phyloP scores from a whole-genome alignment of 2,113 vertebrate genomes.

The Thomomys bottae region DNA sequence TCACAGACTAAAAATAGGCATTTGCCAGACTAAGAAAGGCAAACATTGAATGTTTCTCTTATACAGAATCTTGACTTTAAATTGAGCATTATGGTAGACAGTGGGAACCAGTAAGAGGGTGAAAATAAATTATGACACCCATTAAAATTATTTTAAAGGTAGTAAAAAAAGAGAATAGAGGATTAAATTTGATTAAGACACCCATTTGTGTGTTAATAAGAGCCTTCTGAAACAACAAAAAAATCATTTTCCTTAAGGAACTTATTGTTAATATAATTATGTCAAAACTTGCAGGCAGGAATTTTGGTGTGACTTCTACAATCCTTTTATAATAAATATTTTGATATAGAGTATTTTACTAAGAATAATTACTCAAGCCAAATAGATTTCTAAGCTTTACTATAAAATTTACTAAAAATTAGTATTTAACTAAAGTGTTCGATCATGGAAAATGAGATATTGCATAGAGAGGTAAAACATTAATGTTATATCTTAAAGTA shows the following conservation, averaged over 20 bases:
- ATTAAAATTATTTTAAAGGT: too few relatives aligned
- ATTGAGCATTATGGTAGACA: too few relatives aligned
- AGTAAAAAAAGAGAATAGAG: too few relatives aligned
- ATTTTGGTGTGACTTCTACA: not conserved
- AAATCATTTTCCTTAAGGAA: conserved; percentile 11
- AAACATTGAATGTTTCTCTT: too few relatives aligned
- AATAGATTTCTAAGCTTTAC: conserved; percentile 34
- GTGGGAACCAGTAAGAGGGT: too few relatives aligned
- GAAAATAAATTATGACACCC: too few relatives aligned
- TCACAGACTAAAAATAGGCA: conserved; percentile 5
- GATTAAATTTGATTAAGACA: too few relatives aligned
- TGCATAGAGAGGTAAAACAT: not conserved
- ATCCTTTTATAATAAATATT: conserved; percentile 22
- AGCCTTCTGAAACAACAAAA: not conserved
- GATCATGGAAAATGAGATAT: not conserved
- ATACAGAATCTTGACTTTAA: too few relatives aligned
- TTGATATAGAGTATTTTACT: conserved; percentile 32
- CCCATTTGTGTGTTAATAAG: too few relatives aligned
- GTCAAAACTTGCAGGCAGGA: conserved; percentile 14
- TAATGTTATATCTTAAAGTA: not conserved
- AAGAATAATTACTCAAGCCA: conserved; percentile 34
- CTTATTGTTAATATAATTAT: conserved; percentile 50
- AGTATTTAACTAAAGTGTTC: not conserved
- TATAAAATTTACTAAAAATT: conserved; percentile 24
- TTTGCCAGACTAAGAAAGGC: not conserved